These are phyloP conservation scores for Zygogramma bicolorata DNA, from an alignment of 2,888 invertebrate genomes.

Conservation along the genomic window DNA sequence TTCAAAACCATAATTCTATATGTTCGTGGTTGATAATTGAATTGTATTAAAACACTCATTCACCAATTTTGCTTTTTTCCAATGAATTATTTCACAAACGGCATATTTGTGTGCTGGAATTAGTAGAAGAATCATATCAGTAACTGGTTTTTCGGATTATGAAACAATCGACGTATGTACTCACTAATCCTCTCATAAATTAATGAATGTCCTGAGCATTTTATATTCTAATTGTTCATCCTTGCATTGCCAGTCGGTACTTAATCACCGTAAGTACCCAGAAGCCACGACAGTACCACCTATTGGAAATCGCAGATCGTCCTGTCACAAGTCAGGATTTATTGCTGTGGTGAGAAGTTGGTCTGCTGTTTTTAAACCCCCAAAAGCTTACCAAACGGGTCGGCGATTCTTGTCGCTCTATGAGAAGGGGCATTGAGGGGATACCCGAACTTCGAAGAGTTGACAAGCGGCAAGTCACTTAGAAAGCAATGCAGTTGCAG, in stretches of 20 bases:
- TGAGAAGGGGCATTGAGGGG: slow-evolving; percentile 48
- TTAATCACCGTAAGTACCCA: background rate
- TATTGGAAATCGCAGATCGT: slow-evolving; percentile 56
- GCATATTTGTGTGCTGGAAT: no score
- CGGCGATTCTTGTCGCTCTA: slow-evolving; percentile 46
- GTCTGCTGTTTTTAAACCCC: slow-evolving; percentile 61
- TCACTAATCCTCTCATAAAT: no score
- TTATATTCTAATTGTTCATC: background rate
- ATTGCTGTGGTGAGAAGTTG: slow-evolving; percentile 62
- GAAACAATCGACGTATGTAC: no score
- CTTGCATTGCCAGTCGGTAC: background rate
- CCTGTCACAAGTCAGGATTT: slow-evolving; percentile 57
- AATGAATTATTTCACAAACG: no score
- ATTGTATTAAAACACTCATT: no score
- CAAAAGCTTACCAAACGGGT: slow-evolving; percentile 61
- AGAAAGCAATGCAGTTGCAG: slow-evolving; percentile 46
- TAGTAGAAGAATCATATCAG: no score
- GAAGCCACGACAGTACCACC: slow-evolving; percentile 34
- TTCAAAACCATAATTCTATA: no score
- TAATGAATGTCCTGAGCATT: background rate
- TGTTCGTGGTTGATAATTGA: no score
- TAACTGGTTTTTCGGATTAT: no score
- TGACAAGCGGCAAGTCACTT: slow-evolving; percentile 58
- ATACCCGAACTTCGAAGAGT: slow-evolving; percentile 36
- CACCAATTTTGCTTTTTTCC: no score